These are phyloP conservation scores for Lycaon pictus DNA, from an alignment of 2,113 vertebrate species.

Conservation along the genomic window DNA sequence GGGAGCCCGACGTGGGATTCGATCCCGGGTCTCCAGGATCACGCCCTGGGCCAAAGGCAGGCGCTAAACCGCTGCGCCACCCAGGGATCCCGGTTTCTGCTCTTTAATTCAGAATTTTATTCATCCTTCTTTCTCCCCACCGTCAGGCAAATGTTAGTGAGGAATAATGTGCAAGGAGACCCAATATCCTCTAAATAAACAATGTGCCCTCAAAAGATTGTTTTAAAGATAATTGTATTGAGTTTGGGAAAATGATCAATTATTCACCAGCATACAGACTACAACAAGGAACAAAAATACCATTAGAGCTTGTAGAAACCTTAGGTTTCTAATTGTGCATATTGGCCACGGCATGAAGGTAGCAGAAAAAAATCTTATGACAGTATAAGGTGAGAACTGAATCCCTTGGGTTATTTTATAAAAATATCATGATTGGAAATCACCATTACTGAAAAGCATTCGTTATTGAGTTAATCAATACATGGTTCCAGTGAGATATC, in stretches of 20 bases:
- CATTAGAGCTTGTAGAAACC: neutral
- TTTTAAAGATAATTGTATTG: slow-evolving; percentile 5
- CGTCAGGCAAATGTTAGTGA: slow-evolving; percentile 27
- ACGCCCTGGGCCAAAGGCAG: too few species aligned
- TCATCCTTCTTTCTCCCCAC: neutral
- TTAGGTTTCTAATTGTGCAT: neutral
- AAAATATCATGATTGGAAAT: slow-evolving; percentile 13
- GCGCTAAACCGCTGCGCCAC: too few species aligned
- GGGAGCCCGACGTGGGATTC: too few species aligned
- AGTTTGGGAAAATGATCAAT: slow-evolving; percentile 11
- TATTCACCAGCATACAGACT: neutral
- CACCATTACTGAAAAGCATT: neutral
- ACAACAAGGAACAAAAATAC: neutral
- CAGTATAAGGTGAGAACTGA: neutral
- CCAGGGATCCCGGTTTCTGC: neutral
- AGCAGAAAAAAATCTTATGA: neutral
- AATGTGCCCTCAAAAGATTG: neutral
- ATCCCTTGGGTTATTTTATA: neutral
- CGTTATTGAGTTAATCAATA: neutral
- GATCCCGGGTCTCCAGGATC: too few species aligned
- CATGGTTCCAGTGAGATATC: neutral
- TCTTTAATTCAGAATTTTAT: neutral
- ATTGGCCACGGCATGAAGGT: neutral
- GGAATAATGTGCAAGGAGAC: neutral
- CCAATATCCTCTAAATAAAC: neutral